Conservation (phyloP, 2,888 invertebrate species). For the Podotricha telesiphe region DNA sequence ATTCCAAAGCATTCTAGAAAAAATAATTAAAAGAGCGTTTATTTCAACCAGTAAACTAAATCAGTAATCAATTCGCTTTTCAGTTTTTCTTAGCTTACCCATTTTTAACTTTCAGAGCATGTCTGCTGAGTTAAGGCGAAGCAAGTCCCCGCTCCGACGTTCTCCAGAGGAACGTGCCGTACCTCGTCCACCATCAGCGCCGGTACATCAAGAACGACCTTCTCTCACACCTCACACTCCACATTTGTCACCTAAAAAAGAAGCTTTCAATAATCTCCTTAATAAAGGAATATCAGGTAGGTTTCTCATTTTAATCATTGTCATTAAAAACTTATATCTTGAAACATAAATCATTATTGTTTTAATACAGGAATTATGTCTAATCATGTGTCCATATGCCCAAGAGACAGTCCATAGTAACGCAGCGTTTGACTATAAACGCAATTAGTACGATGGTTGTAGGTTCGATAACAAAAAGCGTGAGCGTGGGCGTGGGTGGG, state of each 20-base stretch:
- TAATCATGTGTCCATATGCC: no score
- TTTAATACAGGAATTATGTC: no score
- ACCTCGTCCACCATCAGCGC: conserved; percentile 77
- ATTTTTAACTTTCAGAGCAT: conserved; percentile 58
- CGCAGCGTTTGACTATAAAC: no score
- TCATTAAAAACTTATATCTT: no score
- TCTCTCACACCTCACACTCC: conserved; percentile 68
- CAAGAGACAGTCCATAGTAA: no score
- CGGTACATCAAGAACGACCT: conserved; percentile 74
- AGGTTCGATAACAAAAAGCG: no score
- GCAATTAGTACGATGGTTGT: no score
- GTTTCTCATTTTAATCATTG: conserved; percentile 49
- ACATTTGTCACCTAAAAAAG: conserved; percentile 85
- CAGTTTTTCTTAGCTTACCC: neutral
- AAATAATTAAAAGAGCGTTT: neutral
- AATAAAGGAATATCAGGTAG: conserved; percentile 86
- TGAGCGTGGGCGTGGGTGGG: no score
- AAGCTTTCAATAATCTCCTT: conserved; percentile 84
- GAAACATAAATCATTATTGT: no score
- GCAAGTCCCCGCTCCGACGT: conserved; percentile 73
- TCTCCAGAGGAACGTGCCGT: conserved; percentile 73
- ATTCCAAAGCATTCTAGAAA: neutral
- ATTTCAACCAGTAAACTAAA: neutral
- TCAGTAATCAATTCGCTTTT: neutral
- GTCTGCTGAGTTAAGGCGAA: conserved; percentile 68